Base-by-base conservation (phyloP, 53 echinoderm and acorn worm genomes). In the Luidia sarsii region DNA sequence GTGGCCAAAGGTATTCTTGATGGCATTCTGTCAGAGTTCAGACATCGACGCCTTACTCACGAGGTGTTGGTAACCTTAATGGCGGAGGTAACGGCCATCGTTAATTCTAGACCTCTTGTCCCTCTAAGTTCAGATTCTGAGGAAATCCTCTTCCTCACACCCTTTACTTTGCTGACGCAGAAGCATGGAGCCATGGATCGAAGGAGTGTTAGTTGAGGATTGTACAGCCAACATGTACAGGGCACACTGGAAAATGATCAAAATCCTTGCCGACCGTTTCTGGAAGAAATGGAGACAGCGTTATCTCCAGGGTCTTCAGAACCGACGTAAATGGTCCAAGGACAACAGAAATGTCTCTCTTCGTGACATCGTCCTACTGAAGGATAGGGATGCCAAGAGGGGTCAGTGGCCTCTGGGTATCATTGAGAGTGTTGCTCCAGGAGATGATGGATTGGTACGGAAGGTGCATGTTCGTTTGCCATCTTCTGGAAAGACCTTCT, bases 211-310 rank as follows among this genome's bases (percentile, higher is more conserved):
- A 27, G 41, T 70, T 22, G 49, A 57, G 7, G 49, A 70, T 48
- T 48, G 49, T 31, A 70, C 6, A 1, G 4, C 19, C 21, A 70
- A 70, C 50, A 70, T 70, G 70, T 70, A 70, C 50, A 61, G 39
- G 2, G 75, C 75, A 3, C 50, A 50, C 3, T 50, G 50, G 50
- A 50, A 50, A 21, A 7, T 50, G 50, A 21, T 50, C 3, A 16
- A 84, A 45, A 72, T 84, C 39, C 72, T 84, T 29, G 84, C 84
- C 8, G 72, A 84, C 64, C 60, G 72, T 39, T 84, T 84, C 28
- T 71, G 84, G 84, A 84, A 84, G 48, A 48, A 84, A 27, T 71
- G 84, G 84, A 84, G 51, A 59, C 48, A 59, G 5, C 60, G 72
- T 30, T 71, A 84, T 50, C 50, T 84, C 50, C 73, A 83, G 39